These are phyloP conservation scores for Centrocercus urophasianus DNA, from an alignment of 2,113 vertebrate species.

Conservation along the genomic window DNA sequence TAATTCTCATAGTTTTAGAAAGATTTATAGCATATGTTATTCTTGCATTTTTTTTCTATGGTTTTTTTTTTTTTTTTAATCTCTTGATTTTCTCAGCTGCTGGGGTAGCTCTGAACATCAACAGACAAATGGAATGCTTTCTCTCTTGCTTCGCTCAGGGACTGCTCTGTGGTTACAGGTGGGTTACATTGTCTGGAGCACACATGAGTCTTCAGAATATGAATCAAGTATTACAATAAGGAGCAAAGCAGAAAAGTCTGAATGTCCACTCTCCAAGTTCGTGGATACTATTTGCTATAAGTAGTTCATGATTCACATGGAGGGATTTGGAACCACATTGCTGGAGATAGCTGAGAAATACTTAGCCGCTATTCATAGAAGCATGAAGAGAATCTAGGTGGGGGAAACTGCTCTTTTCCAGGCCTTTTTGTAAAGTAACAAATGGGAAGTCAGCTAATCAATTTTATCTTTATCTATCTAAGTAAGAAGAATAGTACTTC, in stretches of 20 bases:
- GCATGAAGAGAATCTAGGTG: background rate
- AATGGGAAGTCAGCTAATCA: background rate
- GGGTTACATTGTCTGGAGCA: background rate
- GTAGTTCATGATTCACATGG: background rate
- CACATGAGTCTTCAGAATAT: background rate
- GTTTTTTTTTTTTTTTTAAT: background rate
- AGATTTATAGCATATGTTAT: background rate
- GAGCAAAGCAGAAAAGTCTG: background rate
- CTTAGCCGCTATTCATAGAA: background rate
- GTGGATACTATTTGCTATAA: background rate
- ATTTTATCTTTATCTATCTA: background rate
- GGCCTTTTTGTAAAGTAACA: background rate
- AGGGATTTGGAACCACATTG: background rate
- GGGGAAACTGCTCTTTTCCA: background rate
- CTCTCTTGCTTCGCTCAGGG: background rate
- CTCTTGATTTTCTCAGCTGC: background rate
- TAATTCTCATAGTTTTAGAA: background rate
- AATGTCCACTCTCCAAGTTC: background rate
- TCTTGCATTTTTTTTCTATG: background rate
- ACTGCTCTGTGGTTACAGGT: background rate
- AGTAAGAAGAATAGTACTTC: background rate
- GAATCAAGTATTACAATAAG: background rate
- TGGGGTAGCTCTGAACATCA: background rate
- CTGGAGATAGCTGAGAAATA: background rate
- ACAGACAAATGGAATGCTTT: background rate